Conservation (phyloP, 1,140 invertebrate genomes). For the Aphelenchoides fujianensis region DNA sequence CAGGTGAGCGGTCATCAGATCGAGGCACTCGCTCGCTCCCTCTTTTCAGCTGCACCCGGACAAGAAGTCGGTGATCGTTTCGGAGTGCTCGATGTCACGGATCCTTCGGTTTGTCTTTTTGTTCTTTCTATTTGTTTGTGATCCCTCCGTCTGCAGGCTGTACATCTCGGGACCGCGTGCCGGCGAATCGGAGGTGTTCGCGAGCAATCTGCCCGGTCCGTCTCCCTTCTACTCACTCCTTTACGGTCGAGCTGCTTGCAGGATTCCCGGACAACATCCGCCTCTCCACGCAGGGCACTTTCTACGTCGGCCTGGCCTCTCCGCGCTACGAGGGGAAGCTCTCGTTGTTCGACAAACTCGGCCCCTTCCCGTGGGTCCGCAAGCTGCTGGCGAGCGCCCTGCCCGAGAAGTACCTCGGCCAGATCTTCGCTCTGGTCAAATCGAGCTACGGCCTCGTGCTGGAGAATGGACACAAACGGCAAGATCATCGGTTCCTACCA, state of each 20-base stretch:
- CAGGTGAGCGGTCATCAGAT: too few relatives aligned
- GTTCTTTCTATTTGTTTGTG: too few relatives aligned
- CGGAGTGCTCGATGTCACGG: slow-evolving; percentile 61
- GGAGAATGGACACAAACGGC: slow-evolving; percentile 62
- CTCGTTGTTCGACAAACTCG: slow-evolving; percentile 57
- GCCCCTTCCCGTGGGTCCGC: slow-evolving; percentile 55
- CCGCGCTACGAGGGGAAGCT: slow-evolving; percentile 48
- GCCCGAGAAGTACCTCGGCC: slow-evolving; percentile 55
- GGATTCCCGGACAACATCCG: slow-evolving; percentile 65
- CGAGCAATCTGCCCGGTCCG: slow-evolving; percentile 64
- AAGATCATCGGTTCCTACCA: slow-evolving; percentile 63
- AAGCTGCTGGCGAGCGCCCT: slow-evolving; percentile 53
- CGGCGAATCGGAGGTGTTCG: slow-evolving; percentile 58
- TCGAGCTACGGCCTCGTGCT: slow-evolving; percentile 63
- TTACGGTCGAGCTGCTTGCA: too few relatives aligned
- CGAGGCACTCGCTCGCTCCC: too few relatives aligned
- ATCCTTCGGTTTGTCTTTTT: slow-evolving; percentile 57
- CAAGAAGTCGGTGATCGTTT: slow-evolving; percentile 55
- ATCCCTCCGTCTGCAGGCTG: too few relatives aligned
- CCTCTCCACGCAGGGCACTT: slow-evolving; percentile 57
- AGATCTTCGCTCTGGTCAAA: slow-evolving; percentile 55
- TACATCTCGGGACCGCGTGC: slow-evolving; percentile 52
- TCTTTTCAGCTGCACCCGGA: slow-evolving; percentile 62
- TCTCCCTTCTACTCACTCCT: too few relatives aligned
- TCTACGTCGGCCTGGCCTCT: slow-evolving; percentile 48